A percentile compares a stretch with the other conserved stretches of the same genome.
These are phyloP conservation scores for Dyspetes luteomarginatus DNA, from an alignment of 2,888 invertebrate genomes.

Conservation along the genomic window DNA sequence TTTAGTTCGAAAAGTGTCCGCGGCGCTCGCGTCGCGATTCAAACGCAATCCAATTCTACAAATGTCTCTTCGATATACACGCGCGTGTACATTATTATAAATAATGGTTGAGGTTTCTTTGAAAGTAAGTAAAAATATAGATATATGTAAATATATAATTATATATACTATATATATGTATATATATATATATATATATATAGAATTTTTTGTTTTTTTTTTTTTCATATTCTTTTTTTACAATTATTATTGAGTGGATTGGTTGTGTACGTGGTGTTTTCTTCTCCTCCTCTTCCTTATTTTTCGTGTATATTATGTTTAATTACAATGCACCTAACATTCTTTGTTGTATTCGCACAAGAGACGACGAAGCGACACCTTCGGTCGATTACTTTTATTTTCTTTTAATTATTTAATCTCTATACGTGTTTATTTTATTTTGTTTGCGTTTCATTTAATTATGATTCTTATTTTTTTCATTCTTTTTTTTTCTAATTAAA, in stretches of 20 bases:
- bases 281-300: slow-evolving; percentile 50
- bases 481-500: too few relatives aligned
- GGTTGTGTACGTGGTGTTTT: slow-evolving; percentile 48
- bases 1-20: background rate
- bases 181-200: slow-evolving; percentile 67
- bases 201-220: slow-evolving; percentile 67
- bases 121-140: slow-evolving; percentile 81
- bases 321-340: too few relatives aligned
- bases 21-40: slow-evolving; percentile 13
- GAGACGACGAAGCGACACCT: too few relatives aligned
- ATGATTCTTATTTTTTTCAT: slow-evolving; percentile 19
- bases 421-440: background rate
- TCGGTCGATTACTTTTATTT: slow-evolving; percentile 33
- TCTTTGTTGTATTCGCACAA: too few relatives aligned
- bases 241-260: slow-evolving; percentile 67
- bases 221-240: slow-evolving; percentile 65
- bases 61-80: slow-evolving; percentile 45
- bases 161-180: slow-evolving; percentile 68
- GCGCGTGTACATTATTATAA: slow-evolving; percentile 71
- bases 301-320: slow-evolving; percentile 51
- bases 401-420: slow-evolving; percentile 33
- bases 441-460: slow-evolving; percentile 20
- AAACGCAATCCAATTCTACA: slow-evolving; percentile 31
- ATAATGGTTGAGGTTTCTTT: slow-evolving; percentile 78
- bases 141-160: slow-evolving; percentile 75